Conservation (phyloP, 2,113 vertebrate species). For the Prionailurus viverrinus region DNA sequence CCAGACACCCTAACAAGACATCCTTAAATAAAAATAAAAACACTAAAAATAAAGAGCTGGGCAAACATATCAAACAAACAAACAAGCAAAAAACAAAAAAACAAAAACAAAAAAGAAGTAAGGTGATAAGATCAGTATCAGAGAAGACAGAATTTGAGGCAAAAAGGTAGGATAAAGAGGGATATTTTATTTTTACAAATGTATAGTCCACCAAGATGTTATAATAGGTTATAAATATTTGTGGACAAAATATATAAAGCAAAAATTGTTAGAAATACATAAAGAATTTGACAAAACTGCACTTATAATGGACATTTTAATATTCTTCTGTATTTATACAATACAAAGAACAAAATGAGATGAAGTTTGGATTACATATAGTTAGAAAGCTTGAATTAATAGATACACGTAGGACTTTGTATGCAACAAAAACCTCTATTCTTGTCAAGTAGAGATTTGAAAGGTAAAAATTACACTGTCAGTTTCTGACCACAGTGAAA, state of each 20-base stretch:
- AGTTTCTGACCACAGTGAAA: slow-evolving; percentile 18
- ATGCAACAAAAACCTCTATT: not conserved
- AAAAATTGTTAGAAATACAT: not conserved
- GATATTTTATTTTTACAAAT: not conserved
- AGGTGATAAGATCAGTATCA: not conserved
- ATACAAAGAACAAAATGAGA: not conserved
- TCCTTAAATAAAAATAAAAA: not conserved
- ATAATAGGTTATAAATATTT: not conserved
- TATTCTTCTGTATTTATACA: not conserved
- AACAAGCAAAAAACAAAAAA: not conserved
- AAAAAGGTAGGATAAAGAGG: not conserved
- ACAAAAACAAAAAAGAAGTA: no score
- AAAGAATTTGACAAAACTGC: not conserved
- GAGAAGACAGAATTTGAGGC: not conserved
- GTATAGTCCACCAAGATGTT: not conserved
- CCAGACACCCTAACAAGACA: not conserved
- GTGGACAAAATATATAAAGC: not conserved
- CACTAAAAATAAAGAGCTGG: not conserved
- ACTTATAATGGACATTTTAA: not conserved
- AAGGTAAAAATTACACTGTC: not conserved
- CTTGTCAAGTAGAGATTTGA: not conserved
- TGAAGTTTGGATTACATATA: not conserved
- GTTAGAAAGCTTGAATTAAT: not conserved
- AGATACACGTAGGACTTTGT: not conserved
- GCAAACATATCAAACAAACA: not conserved